Conservation (phyloP, 1,140 invertebrate species). For the Drosophila nannoptera region DNA sequence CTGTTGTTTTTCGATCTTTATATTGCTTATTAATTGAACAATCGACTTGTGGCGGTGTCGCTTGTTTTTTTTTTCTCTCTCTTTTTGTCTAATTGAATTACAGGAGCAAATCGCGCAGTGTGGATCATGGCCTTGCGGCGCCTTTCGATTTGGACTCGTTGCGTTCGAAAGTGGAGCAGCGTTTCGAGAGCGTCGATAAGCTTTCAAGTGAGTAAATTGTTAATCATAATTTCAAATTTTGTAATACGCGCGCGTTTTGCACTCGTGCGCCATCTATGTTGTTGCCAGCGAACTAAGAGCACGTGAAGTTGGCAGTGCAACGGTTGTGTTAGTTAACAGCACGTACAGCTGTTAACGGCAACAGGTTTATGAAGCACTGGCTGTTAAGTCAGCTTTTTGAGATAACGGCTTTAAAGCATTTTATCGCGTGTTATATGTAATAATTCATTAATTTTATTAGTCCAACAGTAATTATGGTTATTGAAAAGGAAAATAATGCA, state of each 20-base stretch:
- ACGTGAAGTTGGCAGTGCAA: slow-evolving; percentile 23
- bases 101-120: slow-evolving; percentile 93
- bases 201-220: slow-evolving; percentile 79
- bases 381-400: too few species aligned
- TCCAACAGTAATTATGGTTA: not conserved
- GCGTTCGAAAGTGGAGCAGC: slow-evolving; percentile 89
- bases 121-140: slow-evolving; percentile 90
- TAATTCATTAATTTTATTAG: too few species aligned
- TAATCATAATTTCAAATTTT: slow-evolving; percentile 7
- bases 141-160: slow-evolving; percentile 90
- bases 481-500: not conserved
- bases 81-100: slow-evolving; percentile 67
- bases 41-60: slow-evolving; percentile 27
- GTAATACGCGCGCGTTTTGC: slow-evolving; percentile 5
- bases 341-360: slow-evolving; percentile 10
- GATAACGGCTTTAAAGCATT: too few species aligned
- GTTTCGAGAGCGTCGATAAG: slow-evolving; percentile 87
- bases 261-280: slow-evolving; percentile 26
- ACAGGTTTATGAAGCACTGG: not conserved
- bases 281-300: slow-evolving; percentile 6
- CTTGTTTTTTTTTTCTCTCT: slow-evolving; percentile 19
- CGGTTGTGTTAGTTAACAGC: not conserved
- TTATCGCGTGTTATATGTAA: too few species aligned
- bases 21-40: slow-evolving; percentile 45
- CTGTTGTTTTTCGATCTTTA: slow-evolving; percentile 13